These are phyloP conservation scores for Beris morrisii DNA, from an alignment of 2,888 invertebrate species.

Conservation along the genomic window DNA sequence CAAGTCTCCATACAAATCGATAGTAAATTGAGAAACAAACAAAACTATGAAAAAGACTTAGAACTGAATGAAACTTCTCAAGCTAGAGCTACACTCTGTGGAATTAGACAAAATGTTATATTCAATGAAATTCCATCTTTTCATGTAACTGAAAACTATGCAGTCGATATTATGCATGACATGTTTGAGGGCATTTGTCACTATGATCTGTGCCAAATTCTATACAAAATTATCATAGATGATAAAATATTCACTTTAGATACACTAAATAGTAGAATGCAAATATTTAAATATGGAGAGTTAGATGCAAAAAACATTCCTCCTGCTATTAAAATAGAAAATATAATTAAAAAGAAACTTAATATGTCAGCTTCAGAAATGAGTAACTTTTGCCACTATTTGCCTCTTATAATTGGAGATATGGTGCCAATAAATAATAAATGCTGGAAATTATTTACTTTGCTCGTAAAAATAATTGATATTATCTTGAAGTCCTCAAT, in stretches of 20 bases:
- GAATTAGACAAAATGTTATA: constrained; percentile 23
- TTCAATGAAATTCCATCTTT: constrained; percentile 30
- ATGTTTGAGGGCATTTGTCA: constrained; percentile 33
- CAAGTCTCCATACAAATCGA: constrained; percentile 4
- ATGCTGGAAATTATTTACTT: constrained; percentile 9
- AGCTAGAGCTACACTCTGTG: constrained; percentile 5
- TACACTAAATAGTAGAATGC: constrained; percentile 23
- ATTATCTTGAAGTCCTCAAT: background rate
- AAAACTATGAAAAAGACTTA: constrained; percentile 19
- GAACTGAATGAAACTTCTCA: constrained; percentile 1
- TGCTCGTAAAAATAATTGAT: constrained; percentile 14
- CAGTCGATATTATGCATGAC: constrained; percentile 34
- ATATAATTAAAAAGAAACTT: constrained; percentile 19
- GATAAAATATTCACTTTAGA: constrained; percentile 25
- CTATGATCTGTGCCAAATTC: constrained; percentile 28
- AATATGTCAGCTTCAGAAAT: constrained; percentile 26
- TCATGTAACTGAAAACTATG: constrained; percentile 24
- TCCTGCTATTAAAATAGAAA: constrained; percentile 7
- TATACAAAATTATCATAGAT: constrained; percentile 23
- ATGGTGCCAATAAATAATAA: constrained; percentile 26
- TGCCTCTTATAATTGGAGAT: constrained; percentile 29
- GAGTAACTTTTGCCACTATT: constrained; percentile 25
- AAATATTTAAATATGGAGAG: constrained; percentile 24
- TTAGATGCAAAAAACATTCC: constrained; percentile 22
- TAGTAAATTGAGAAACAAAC: background rate